Evolutionary conservation across 2,888 invertebrate genomes (phyloP).

Genomic region (Epiblema foenella): DNA sequence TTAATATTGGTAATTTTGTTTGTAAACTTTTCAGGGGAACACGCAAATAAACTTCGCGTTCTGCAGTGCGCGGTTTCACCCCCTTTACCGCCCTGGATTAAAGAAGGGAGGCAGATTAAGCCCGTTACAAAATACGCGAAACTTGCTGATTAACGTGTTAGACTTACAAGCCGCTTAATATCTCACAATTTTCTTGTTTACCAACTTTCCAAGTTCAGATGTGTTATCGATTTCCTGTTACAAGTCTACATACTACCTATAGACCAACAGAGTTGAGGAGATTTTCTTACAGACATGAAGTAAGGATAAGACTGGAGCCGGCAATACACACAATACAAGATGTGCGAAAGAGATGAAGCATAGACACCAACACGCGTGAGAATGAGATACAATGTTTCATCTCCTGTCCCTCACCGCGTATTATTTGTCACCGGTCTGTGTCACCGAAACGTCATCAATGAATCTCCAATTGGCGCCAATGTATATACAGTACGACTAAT

Average conservation of each 20-base stretch:
- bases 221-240: background rate
- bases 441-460: too few relatives aligned
- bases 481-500: too few relatives aligned
- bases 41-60: slow-evolving; percentile 25
- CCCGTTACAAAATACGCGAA: background rate
- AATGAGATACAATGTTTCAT: too few relatives aligned
- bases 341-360: too few relatives aligned
- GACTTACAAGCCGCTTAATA: background rate
- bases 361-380: too few relatives aligned
- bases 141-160: slow-evolving; percentile 3
- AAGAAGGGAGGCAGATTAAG: background rate
- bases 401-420: too few relatives aligned
- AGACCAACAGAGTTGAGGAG: background rate
- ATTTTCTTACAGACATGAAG: too few relatives aligned
- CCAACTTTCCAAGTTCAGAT: background rate
- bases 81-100: background rate
- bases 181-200: background rate
- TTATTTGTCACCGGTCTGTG: too few relatives aligned
- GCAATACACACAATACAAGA: too few relatives aligned
- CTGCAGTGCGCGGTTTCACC: background rate
- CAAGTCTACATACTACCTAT: too few relatives aligned
- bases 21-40: slow-evolving; percentile 29
- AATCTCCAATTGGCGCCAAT: too few relatives aligned
- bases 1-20: slow-evolving; percentile 41
- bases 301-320: too few relatives aligned